Percentiles rank a stretch among this genome's conserved stretches.
phyloP scores from a whole-genome alignment of 2,797 vertebrate species.

The Corythornis leucogaster region DNA sequence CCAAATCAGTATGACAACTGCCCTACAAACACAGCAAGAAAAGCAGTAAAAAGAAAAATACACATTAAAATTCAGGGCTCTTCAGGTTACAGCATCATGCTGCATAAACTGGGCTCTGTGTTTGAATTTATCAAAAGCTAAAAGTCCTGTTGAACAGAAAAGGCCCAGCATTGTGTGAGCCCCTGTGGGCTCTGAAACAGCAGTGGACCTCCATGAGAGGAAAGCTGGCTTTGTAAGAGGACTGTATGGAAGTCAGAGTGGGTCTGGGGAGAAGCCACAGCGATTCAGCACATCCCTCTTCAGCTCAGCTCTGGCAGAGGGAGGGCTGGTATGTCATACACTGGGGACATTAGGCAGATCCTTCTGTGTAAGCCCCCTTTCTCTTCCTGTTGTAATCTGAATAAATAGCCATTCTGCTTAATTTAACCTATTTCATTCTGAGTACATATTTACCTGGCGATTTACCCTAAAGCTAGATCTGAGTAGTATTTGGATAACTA shows the following conservation, averaged over 20 bases:
- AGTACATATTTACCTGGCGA: not conserved
- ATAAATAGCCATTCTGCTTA: slow-evolving; percentile 42
- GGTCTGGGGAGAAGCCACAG: not conserved
- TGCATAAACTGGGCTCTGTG: not conserved
- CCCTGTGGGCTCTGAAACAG: not conserved
- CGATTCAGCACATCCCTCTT: not conserved
- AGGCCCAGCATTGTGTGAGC: not conserved
- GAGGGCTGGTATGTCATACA: not conserved
- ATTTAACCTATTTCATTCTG: slow-evolving; percentile 35
- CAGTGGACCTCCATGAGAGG: not conserved
- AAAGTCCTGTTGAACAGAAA: not conserved
- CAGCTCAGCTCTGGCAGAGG: not conserved
- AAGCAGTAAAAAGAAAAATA: not conserved
- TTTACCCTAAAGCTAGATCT: not conserved
- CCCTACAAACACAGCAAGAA: not conserved
- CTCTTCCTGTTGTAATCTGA: slow-evolving; percentile 17
- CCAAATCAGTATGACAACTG: not conserved
- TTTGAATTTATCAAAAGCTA: not conserved
- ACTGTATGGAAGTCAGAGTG: not conserved
- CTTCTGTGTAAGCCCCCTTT: slow-evolving; percentile 11
- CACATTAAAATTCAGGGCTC: not conserved
- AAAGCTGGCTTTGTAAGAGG: not conserved
- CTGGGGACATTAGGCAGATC: not conserved
- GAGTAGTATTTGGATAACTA: not conserved
- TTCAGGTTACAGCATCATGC: rapidly evolving